Percentiles rank a stretch among this genome's conserved stretches.
Evolutionary conservation across 1,140 invertebrate species (phyloP).

Genomic region (Meloidogyne chitwoodi): DNA sequence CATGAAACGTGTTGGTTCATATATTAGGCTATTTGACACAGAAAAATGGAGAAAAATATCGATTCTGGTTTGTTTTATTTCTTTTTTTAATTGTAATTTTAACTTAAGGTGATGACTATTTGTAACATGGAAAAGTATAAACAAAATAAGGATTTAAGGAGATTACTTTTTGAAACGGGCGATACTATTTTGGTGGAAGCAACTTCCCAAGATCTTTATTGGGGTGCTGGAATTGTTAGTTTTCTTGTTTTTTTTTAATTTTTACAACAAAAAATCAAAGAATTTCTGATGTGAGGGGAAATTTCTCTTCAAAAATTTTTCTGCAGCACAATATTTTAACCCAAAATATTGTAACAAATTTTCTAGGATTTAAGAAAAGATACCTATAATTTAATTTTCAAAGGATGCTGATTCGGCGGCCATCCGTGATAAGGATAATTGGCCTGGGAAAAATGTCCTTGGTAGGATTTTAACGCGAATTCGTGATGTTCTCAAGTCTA

Average conservation of each 20-base stretch:
- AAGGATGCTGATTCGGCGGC: constrained; percentile 14
- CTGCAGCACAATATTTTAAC: too few relatives aligned
- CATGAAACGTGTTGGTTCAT: constrained; percentile 25
- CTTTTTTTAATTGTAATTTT: background rate
- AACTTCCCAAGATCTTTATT: constrained; percentile 16
- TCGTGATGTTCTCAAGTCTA: constrained; percentile 17
- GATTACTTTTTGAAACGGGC: constrained; percentile 19
- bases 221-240: constrained; percentile 25
- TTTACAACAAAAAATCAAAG: too few relatives aligned
- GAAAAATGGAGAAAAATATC: constrained; percentile 20
- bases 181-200: constrained; percentile 30
- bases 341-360: too few relatives aligned
- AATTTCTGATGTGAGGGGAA: too few relatives aligned
- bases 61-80: constrained; percentile 11
- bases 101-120: constrained; percentile 23
- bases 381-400: background rate
- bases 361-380: too few relatives aligned
- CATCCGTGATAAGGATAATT: constrained; percentile 12
- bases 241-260: background rate
- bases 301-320: too few relatives aligned
- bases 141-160: constrained; percentile 23
- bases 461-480: constrained; percentile 22
- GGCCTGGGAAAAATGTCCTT: constrained; percentile 23
- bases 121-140: constrained; percentile 21
- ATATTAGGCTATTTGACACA: constrained; percentile 18